phyloP scores from a whole-genome alignment of 1,140 invertebrate species.

The Drosophila arizonae region DNA sequence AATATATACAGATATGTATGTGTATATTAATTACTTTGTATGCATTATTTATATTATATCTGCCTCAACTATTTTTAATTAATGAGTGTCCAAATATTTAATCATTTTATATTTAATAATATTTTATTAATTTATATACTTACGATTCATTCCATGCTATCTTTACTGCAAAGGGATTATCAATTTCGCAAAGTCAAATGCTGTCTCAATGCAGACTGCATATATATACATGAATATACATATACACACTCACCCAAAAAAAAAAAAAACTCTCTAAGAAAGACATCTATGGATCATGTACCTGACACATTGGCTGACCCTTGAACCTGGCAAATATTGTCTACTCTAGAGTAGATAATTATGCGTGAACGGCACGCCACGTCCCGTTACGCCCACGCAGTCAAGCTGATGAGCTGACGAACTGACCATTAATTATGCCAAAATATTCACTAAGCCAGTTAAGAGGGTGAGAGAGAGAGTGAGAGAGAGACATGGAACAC shows the following conservation, averaged over 20 bases:
- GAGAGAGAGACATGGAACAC: constrained; percentile 11
- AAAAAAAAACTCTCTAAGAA: background rate
- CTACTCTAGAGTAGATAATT: constrained; percentile 51
- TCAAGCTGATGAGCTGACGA: constrained; percentile 58
- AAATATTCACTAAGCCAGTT: constrained; percentile 35
- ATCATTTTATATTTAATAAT: too few species aligned
- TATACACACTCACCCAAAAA: background rate
- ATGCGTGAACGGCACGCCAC: constrained; percentile 47
- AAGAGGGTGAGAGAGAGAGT: background rate
- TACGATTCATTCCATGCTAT: too few species aligned
- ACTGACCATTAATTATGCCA: constrained; percentile 67
- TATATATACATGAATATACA: too few species aligned
- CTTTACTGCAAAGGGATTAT: too few species aligned
- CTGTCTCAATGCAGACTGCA: too few species aligned
- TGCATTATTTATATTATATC: too few species aligned
- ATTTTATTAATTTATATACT: too few species aligned
- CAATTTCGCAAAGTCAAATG: too few species aligned
- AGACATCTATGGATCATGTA: background rate
- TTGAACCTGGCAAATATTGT: constrained; percentile 26
- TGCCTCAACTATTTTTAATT: too few species aligned
- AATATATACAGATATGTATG: too few species aligned
- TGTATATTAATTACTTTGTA: too few species aligned
- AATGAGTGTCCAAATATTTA: too few species aligned
- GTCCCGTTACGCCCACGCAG: background rate
- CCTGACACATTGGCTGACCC: constrained; percentile 15